Base-by-base conservation (phyloP, 2,888 invertebrate species). In the Scaptomyza tumidula region DNA sequence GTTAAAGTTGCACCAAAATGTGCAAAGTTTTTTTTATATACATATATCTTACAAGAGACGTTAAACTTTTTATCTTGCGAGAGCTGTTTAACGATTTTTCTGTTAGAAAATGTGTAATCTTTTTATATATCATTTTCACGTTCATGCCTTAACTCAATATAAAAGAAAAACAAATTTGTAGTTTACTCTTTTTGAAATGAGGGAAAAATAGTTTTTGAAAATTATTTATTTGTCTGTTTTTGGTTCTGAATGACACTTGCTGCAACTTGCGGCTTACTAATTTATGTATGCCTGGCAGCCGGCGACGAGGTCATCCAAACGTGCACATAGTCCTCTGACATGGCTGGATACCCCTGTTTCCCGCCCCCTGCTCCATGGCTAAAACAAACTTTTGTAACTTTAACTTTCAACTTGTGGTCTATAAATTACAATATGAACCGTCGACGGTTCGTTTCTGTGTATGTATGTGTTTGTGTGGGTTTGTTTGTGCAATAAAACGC, bases 361-460 rank as follows among this genome's bases (percentile, higher is more conserved):
- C 11, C 6, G 0, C 13, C 16, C 11, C 0, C 6, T n/a, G 0
- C 24, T 9, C 9, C 1, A 10, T 33, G 7, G 19, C 19, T 9
- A 35, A 11, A 52, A 50, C 56, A 58, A 80, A 67, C 65, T 66
- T 41, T 75, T 54, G 49, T 43, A 75, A 76, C 63, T 72, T 72
- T 33, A 61, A 59, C 76, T 75, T 65, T 43, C 60, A 52, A 58
- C 70, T 75, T 64, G 79, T 45, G 80, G 80, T 88, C 88, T 86
- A 86, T 88, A 84, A 84, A 84, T 88, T 88, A 86, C 83, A 84
- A 86, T 84, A 88, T 78, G 79, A 71, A 65, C 61, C 65, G 59
- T 68, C 39, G 14, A 50, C 48, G n/a, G 14, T 11, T 37, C 14
- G 31, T 31, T 37, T 48, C 24, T 24, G 24, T 44, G 31, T 41